Evolutionary conservation across 2,113 vertebrate species (phyloP), one percentile per base, ranked within the genome.

Genomic region (Pelecanoides urinatrix): DNA sequence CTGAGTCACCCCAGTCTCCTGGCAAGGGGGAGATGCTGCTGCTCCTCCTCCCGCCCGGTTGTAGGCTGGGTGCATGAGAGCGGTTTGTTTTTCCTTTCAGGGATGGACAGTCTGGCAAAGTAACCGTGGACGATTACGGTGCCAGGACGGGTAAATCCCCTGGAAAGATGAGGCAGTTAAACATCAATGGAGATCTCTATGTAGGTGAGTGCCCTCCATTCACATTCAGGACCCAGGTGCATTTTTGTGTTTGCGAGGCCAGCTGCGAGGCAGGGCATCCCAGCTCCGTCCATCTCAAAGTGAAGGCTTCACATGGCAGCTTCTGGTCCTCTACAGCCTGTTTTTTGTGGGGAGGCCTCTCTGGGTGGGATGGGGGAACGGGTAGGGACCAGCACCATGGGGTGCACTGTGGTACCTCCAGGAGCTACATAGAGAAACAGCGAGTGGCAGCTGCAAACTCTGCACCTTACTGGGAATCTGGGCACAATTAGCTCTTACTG

Each of bases 81-180:
- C 1, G 0, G 12, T 49, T 80, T 56, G 21, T 7, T 93, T 91
- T 92, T 59, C 2, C 0, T 97, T 98, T 53, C 94, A 99, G 99
- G 79, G 99, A 99, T 45, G 99, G 99, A 7, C 99, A 98, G 26
- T 99, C 98, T 25, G 99, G 99, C 38, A 99, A 99, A 95, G 97
- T 99, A 73, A 99, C 99, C 0, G 99, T 99, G 79, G 99, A 99
- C 3, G 99, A 99, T 95, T 99, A 99, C 0, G 99, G 99, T 84
- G 99, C 99, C 71, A 99, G 98, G 93, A 99, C 99, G 0, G 98
- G 99, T 65, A 98, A 98, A 90, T 99, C 99, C 5, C 98, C 99
- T 3, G 99, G 99, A 47, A 98, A 98, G 96, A 99, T 99, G 99
- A 98, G 99, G 53, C 99, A 99, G 63, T 98, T 99, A 47, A 99